Base-by-base conservation (phyloP, 1,140 invertebrate species). In the Mylabris phalerata region DNA sequence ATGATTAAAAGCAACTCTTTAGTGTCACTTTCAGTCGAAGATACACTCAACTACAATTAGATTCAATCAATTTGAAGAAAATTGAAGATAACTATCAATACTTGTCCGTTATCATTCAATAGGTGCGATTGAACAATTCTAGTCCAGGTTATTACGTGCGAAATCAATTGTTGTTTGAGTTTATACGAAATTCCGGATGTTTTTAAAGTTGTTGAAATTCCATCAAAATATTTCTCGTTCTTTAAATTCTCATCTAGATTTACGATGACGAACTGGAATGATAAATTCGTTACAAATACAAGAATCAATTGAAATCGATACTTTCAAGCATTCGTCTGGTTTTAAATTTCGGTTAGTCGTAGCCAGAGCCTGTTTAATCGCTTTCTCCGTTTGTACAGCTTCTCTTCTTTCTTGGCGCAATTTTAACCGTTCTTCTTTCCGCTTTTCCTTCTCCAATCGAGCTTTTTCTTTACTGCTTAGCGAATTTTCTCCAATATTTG, bases 261-360 rank as follows among this genome's bases (percentile, higher is more conserved):
- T 75, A 79, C 71, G 76, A 62, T 62, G 67, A 79, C 72, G 57
- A 75, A 67, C 77, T 79, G 63, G 11, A 74, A 69, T 61, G 48
- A 55, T 56, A 41, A 45, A 43, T 51, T 10, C 27, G 24, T 72
- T 75, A 59, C 10, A 68, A 62, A 55, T 38, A 41, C 25, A 24
- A 9, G 11, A 45, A 26, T 27, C 7, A 47, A 39, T 25, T 40
- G 45, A 39, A 59, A 51, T 48, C 27, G 60, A 7, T 50, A 78
- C 78, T 72, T 79, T 81, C 57, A 83, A 73, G 57, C 78, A 80
- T 61, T 83, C 78, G 13, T 78, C 79, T 26, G 79, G 78, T 60
- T 80, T 79, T 26, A 76, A 71, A 50, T 69, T 73, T 45, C 71
- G 72, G 9, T 63, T 61, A 38, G 65, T 65, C 38, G 68, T 69